Conservation (phyloP, 2,888 invertebrate species). For the Coelopa pilipes region DNA sequence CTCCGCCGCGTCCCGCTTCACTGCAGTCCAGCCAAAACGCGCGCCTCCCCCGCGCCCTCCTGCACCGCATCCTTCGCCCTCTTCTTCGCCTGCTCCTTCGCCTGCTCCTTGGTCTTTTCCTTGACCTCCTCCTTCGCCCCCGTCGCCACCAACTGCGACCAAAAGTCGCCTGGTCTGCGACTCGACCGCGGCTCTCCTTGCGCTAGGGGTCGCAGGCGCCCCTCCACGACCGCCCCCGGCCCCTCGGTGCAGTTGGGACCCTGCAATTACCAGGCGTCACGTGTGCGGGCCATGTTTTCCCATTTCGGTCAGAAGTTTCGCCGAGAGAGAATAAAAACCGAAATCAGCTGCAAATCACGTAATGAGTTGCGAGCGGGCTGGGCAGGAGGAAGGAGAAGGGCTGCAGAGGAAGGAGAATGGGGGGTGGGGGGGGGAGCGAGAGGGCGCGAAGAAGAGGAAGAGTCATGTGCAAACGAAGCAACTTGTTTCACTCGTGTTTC, state of each 20-base stretch:
- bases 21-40: no score
- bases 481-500: constrained; percentile 28
- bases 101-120: background rate
- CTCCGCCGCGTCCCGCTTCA: no score
- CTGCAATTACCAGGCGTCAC: constrained; percentile 22
- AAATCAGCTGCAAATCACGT: constrained; percentile 17
- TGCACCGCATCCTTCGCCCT: no score
- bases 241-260: background rate
- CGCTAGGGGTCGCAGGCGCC: no score
- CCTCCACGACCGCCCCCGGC: background rate
- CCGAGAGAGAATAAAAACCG: background rate
- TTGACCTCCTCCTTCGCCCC: background rate
- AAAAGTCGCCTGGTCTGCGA: background rate
- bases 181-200: no score
- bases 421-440: no score
- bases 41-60: no score
- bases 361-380: background rate
- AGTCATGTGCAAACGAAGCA: constrained; percentile 24
- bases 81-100: no score
- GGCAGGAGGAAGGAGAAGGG: background rate
- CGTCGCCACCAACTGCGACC: background rate
- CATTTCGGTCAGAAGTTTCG: constrained; percentile 6
- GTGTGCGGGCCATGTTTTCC: constrained; percentile 10
- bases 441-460: constrained; percentile 2
- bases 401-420: background rate